phyloP scores from a whole-genome alignment of 2,888 invertebrate species.

The Suillia variegata region DNA sequence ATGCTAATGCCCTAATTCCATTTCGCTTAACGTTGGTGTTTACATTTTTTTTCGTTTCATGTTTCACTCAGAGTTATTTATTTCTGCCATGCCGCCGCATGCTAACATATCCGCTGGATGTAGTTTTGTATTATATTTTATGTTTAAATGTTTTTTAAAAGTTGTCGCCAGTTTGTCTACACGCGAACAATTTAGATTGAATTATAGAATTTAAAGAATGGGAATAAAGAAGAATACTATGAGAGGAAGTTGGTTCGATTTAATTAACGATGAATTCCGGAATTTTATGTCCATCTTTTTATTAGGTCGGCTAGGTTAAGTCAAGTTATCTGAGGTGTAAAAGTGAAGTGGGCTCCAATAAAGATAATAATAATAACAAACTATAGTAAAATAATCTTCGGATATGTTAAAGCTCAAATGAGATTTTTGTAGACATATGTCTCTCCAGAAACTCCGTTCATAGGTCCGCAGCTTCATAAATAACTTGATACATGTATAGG shows the following conservation, averaged over 20 bases:
- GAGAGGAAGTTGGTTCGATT: not conserved
- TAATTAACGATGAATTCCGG: no score
- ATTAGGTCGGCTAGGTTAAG: no score
- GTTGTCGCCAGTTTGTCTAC: conserved; percentile 32
- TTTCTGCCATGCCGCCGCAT: conserved; percentile 18
- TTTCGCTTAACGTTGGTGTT: not conserved
- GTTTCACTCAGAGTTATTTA: not conserved
- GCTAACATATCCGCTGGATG: conserved; percentile 17
- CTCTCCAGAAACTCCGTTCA: no score
- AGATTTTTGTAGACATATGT: no score
- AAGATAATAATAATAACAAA: no score
- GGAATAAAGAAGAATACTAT: not conserved
- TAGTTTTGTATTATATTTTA: not conserved
- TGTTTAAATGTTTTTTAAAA: conserved; percentile 7
- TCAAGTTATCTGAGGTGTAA: no score
- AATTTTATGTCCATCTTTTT: not conserved
- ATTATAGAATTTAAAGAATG: no score
- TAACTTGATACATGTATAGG: no score
- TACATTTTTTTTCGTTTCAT: not conserved
- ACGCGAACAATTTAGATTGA: conserved; percentile 24
- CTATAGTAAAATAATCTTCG: no score
- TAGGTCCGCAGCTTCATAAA: no score
- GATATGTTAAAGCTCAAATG: no score
- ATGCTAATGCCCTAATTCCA: not conserved
- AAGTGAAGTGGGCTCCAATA: no score